These are phyloP conservation scores for Campoplex nolae DNA, from an alignment of 2,888 invertebrate species.

Conservation along the genomic window DNA sequence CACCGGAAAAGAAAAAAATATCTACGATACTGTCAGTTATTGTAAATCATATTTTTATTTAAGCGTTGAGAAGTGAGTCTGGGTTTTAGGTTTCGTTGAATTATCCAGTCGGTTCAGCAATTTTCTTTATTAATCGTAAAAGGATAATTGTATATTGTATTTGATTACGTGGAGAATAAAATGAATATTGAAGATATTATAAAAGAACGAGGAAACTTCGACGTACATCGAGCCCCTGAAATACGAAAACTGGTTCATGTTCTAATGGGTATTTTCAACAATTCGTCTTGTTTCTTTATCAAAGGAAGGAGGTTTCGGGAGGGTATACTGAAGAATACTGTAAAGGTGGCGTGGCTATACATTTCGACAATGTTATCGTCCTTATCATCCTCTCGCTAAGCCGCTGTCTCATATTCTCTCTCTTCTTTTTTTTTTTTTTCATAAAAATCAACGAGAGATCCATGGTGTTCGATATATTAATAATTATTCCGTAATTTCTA, in stretches of 20 bases:
- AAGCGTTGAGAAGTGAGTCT: background rate
- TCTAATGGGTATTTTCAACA: background rate
- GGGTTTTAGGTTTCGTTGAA: background rate
- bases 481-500: conserved; percentile 57
- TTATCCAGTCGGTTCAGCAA: background rate
- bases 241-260: background rate
- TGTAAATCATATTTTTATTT: background rate
- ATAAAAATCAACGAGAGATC: background rate
- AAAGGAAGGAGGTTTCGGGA: background rate
- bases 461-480: conserved; percentile 36
- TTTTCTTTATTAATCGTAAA: background rate
- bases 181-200: background rate
- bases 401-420: background rate
- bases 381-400: background rate
- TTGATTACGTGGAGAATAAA: conserved; percentile 25
- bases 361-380: background rate
- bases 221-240: background rate
- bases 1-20: background rate
- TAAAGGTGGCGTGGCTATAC: background rate
- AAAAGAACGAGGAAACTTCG: background rate
- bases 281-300: background rate
- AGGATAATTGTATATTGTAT: conserved; percentile 6
- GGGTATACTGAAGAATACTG: background rate
- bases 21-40: background rate
- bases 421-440: background rate